Base-by-base conservation (phyloP, 53 echinoderm and acorn worm species). In the Paelopatides confundens region DNA sequence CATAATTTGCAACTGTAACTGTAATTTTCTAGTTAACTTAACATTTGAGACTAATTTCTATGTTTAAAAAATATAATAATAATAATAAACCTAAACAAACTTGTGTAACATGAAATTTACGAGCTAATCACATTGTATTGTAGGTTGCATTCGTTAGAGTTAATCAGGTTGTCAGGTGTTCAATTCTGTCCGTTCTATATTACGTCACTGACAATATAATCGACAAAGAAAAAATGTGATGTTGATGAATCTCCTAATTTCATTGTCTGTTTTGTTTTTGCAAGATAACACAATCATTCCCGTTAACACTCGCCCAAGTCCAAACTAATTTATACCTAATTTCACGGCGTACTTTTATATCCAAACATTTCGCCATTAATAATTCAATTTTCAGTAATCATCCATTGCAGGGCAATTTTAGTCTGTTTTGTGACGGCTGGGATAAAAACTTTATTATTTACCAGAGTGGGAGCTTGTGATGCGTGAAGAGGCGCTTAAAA, bases 401-500 rank as follows among this genome's bases (percentile, higher is more conserved):
- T 26, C 71, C 71, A 71, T 71, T 71, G 71, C 7, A 71, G 37
- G n/a, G 23, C 71, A 40, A 71, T 71, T 71, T 71, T 71, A 38
- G 71, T 38, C 71, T 71, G 71, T 71, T 71, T 71, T 71, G 71
- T 71, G 71, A 71, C 38, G 71, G 46, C 38, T 43, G 23, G 36
- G 46, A 71, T 43, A 39, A 43, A 71, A n/a, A 38, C 38, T 40
- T 43, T 40, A 37, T 71, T 71, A 37, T 71, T 71, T 28, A 18
- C 5, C 71, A 39, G 46, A 23, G 71, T 38, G 71, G n/a, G 23
- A 71, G 38, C 34, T 24, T 38, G 24, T 13, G 12, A 71, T 6
- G 38, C 71, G 71, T 71, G 71, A 71, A 71, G 71, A 71, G 78
- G 78, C 78, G 78, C 78, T 78, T 78, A 49, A 53, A 78, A 78